Conservation (phyloP, 2,113 vertebrate genomes). For the Megaceryle torquata region DNA sequence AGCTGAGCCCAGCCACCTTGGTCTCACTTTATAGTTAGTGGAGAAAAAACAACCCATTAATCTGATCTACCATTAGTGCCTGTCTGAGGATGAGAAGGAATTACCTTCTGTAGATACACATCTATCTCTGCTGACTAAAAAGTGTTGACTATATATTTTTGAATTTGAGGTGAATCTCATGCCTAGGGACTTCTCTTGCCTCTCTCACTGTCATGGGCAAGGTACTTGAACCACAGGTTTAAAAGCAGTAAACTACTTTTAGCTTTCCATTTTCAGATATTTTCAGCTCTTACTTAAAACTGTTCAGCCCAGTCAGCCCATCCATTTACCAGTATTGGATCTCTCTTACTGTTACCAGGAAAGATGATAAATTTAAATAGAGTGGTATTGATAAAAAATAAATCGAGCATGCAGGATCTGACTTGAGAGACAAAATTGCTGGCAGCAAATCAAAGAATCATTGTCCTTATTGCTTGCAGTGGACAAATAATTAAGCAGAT, state of each 20-base stretch:
- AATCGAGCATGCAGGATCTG: neutral
- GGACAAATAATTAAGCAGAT: slow-evolving; percentile 59
- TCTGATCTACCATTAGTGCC: neutral
- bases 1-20: neutral
- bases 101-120: neutral
- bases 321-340: neutral
- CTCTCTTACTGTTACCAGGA: neutral
- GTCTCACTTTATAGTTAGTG: neutral
- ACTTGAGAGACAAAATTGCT: neutral
- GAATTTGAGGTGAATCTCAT: neutral
- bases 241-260: neutral
- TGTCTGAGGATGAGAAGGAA: neutral
- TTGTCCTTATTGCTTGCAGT: slow-evolving; percentile 49
- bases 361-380: neutral
- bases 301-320: neutral
- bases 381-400: slow-evolving; percentile 7
- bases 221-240: neutral
- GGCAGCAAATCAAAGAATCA: slow-evolving; percentile 40
- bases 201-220: neutral
- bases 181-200: neutral
- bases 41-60: neutral
- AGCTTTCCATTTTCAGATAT: neutral
- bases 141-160: neutral
- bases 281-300: neutral
- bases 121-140: neutral